A percentile compares a stretch with the other conserved stretches of the same genome.
Conservation (phyloP, 2,113 vertebrate species). For the Formicarius rufipectus region DNA sequence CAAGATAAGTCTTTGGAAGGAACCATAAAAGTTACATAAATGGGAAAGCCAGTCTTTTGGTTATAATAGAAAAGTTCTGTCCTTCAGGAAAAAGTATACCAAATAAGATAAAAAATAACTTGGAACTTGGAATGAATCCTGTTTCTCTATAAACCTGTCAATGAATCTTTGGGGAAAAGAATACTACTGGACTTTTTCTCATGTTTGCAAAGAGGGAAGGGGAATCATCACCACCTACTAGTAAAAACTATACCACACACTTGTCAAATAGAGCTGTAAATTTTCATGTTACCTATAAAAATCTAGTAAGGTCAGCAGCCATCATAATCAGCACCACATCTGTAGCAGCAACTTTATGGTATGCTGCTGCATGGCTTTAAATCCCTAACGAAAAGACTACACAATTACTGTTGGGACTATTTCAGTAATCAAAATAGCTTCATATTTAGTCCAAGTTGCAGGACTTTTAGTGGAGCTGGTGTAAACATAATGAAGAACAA, state of each 20-base stretch:
- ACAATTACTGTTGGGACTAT: not conserved
- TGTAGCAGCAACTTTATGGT: not conserved
- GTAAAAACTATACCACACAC: not conserved
- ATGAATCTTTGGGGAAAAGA: not conserved
- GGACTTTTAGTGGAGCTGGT: not conserved
- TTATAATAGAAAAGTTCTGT: constrained; percentile 13
- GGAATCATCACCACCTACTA: not conserved
- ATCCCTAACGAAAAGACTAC: not conserved
- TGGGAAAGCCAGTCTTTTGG: constrained; percentile 29
- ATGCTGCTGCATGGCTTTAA: not conserved
- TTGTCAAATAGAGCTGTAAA: not conserved
- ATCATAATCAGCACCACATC: not conserved
- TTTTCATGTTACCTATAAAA: not conserved
- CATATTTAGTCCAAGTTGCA: not conserved
- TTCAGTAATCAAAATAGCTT: not conserved
- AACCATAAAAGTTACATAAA: constrained; percentile 37
- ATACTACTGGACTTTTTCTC: not conserved
- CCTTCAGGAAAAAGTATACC: constrained; percentile 31
- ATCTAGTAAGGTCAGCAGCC: not conserved
- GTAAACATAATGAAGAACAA: not conserved
- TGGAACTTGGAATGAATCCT: not conserved
- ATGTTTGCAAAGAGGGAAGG: not conserved
- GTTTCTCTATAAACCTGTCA: constrained; percentile 29
- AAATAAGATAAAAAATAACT: constrained; percentile 45
- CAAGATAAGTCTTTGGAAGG: constrained; percentile 26